Conservation (phyloP, 2,888 invertebrate species). For the Acronicta aceris region DNA sequence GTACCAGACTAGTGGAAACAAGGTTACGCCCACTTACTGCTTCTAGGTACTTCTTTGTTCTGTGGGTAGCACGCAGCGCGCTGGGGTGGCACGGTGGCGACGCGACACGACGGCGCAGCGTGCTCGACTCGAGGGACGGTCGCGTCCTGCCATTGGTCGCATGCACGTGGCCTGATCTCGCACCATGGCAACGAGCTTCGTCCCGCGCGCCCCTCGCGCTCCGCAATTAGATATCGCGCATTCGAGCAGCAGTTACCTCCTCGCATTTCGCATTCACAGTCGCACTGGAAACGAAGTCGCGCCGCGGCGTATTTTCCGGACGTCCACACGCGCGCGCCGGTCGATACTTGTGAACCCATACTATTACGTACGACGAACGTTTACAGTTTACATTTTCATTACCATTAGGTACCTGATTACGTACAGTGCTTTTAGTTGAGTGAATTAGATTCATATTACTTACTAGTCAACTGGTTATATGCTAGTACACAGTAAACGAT, state of each 20-base stretch:
- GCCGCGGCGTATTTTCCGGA: constrained; percentile 52
- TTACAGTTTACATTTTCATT: no score
- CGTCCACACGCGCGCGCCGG: constrained; percentile 60
- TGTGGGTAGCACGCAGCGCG: no score
- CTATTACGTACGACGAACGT: constrained; percentile 51
- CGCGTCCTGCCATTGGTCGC: constrained; percentile 89
- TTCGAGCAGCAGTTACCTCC: constrained; percentile 39
- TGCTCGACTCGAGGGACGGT: constrained; percentile 51
- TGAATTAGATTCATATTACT: constrained; percentile 33
- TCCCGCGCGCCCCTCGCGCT: constrained; percentile 59
- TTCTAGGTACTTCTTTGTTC: no score
- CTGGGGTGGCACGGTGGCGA: constrained; percentile 20
- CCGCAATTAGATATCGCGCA: constrained; percentile 66
- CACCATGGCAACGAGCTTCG: constrained; percentile 90
- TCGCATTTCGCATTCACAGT: constrained; percentile 50
- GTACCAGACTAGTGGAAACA: no score
- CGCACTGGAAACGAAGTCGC: constrained; percentile 49
- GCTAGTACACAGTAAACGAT: constrained; percentile 5
- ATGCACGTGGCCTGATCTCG: constrained; percentile 93
- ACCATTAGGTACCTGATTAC: no score
- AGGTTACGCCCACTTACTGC: no score
- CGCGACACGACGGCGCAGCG: constrained; percentile 54
- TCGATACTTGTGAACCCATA: constrained; percentile 71
- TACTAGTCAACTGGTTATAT: constrained; percentile 9
- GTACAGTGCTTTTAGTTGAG: constrained; percentile 31